Evolutionary conservation across 2,888 invertebrate genomes (phyloP), one percentile per base, ranked within the genome.

Genomic region (Syritta pipiens): DNA sequence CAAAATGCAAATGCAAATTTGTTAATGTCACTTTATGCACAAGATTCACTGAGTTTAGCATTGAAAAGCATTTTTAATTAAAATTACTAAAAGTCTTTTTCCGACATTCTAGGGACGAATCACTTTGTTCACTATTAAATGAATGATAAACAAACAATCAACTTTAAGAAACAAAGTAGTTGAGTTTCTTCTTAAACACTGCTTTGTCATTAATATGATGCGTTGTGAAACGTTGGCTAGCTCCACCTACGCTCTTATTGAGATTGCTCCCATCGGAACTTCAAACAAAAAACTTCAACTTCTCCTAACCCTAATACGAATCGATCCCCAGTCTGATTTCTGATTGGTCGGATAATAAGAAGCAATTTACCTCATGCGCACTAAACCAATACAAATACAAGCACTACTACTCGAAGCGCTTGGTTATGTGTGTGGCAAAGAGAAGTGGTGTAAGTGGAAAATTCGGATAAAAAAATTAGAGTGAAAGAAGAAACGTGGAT

Each of bases 281-380:
- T 57, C 57, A 49, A 55, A 51, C 42, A 7, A 28, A 60, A 42
- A 53, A 68, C 37, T 77, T 30, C 51, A 63, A 69, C 69, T 65
- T 55, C 65, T 60, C 48, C 67, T 68, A 79, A 79, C 79, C 51
- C 74, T 68, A 37, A 37, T 9, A 37, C 55, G 12, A 62, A 44
- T 68, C 37, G 35, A 62, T 55, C 22, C 20, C 37, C 2, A 14
- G 12, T 17, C 9, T 9, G 1, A 7, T 2, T 37, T 46, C n/a
- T 46, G 48, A 79, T 79, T 79, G 79, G 79, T 68, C 74, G 79
- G 79, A 79, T 79, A 79, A 74, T 1, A 40, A n/a, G 12, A 14
- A 20, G 20, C 10, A 22, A 5, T 63, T 49, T 22, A 12, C 22
- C 51, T 65, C 72, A 37, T 79, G 77, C 48, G 65, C 60, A 59